Conservation (phyloP, 2,888 invertebrate genomes). For the Ennomos erosarius region DNA sequence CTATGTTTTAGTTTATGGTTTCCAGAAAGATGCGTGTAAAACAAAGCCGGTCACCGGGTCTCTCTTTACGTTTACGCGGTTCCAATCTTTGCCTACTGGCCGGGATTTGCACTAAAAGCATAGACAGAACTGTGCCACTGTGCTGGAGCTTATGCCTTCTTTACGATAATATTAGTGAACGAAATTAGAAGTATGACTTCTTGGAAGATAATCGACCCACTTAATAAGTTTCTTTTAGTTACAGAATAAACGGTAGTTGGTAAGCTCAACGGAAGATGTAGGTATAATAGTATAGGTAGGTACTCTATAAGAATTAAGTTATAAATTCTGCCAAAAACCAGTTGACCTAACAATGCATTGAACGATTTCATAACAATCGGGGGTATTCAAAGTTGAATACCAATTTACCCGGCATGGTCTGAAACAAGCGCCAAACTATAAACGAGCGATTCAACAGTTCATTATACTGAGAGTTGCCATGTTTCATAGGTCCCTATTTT, state of each 20-base stretch:
- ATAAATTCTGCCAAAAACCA: slow-evolving; percentile 5
- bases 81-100: slow-evolving; percentile 39
- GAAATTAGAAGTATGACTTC: no score
- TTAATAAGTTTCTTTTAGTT: no score
- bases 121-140: slow-evolving; percentile 35
- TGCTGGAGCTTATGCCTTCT: neutral
- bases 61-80: slow-evolving; percentile 40
- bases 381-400: slow-evolving; percentile 18
- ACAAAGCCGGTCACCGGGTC: slow-evolving; percentile 55
- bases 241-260: no score
- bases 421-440: slow-evolving; percentile 40
- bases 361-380: slow-evolving; percentile 21
- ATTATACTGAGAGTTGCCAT: slow-evolving; percentile 14
- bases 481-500: no score
- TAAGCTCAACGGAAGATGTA: no score
- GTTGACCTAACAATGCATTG: slow-evolving; percentile 7
- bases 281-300: no score
- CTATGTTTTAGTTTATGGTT: slow-evolving; percentile 45
- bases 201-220: no score
- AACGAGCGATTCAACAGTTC: slow-evolving; percentile 43
- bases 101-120: slow-evolving; percentile 36
- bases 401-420: slow-evolving; percentile 30
- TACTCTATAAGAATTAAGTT: no score
- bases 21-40: slow-evolving; percentile 48
- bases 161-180: neutral